Conservation (phyloP, 2,797 vertebrate species). For the Myripristis murdjan region DNA sequence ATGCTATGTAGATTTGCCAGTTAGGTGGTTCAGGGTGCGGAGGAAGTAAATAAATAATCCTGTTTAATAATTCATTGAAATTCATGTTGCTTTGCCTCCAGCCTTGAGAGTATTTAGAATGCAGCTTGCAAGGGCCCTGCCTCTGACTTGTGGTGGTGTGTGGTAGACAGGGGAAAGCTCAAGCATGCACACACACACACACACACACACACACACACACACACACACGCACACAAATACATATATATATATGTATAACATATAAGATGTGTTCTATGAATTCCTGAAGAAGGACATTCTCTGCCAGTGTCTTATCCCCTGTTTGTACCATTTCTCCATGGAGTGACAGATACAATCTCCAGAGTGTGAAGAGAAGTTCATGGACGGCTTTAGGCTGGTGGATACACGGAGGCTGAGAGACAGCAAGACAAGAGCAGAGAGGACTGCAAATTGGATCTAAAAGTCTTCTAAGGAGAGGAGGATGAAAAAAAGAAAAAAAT, state of each 20-base stretch:
- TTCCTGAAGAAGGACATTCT: slow-evolving; percentile 30
- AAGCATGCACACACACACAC: slow-evolving; percentile 14
- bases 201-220: neutral
- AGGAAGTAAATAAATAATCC: slow-evolving; percentile 87
- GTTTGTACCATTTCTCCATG: slow-evolving; percentile 63
- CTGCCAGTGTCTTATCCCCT: slow-evolving; percentile 60
- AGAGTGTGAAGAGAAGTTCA: slow-evolving; percentile 81
- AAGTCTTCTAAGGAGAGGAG: slow-evolving; percentile 57
- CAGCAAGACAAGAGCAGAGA: slow-evolving; percentile 48
- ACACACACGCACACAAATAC: neutral
- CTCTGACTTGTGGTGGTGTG: slow-evolving; percentile 68
- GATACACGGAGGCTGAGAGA: slow-evolving; percentile 59
- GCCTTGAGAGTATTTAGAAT: slow-evolving; percentile 84
- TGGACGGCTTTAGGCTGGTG: slow-evolving; percentile 73
- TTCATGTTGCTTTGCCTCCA: slow-evolving; percentile 85
- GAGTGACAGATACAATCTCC: slow-evolving; percentile 74
- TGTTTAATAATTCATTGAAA: slow-evolving; percentile 86
- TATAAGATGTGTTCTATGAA: slow-evolving; percentile 41
- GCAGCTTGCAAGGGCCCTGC: slow-evolving; percentile 78
- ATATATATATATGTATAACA: neutral
- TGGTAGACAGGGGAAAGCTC: slow-evolving; percentile 50
- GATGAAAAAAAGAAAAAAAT: too few species aligned
- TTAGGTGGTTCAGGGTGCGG: slow-evolving; percentile 82
- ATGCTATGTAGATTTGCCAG: slow-evolving; percentile 83
- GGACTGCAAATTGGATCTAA: slow-evolving; percentile 79